These are phyloP conservation scores for Neolamprologus sp. DNA, from an alignment of 2,113 vertebrate genomes.

Conservation along the genomic window DNA sequence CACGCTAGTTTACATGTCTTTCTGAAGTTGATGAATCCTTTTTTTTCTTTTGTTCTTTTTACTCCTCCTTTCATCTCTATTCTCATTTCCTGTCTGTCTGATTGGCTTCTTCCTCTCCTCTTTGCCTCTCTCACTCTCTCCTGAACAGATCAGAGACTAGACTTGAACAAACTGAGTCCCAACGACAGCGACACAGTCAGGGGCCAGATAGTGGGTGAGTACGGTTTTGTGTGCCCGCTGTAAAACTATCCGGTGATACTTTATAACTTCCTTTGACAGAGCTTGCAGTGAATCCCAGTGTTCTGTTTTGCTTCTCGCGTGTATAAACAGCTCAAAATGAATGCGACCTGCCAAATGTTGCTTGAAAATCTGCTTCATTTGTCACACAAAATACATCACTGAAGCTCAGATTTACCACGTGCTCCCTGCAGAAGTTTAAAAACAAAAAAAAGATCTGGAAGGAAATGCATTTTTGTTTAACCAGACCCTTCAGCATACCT, in stretches of 20 bases:
- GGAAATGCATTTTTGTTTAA: not conserved
- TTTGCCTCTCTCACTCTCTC: not conserved
- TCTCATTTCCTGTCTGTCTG: constrained; percentile 16
- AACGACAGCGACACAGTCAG: constrained; percentile 97
- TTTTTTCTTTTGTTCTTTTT: not conserved
- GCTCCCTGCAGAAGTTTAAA: not conserved
- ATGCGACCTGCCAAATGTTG: not conserved
- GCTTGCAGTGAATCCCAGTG: not conserved
- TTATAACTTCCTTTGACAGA: not conserved
- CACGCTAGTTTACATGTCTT: constrained; percentile 16
- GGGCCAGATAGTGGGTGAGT: constrained; percentile 97
- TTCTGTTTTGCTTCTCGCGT: not conserved
- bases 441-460: not conserved
- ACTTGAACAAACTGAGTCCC: constrained; percentile 95
- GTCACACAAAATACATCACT: not conserved
- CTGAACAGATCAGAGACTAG: constrained; percentile 89
- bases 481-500: not conserved
- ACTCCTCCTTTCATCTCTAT: not conserved
- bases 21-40: constrained; percentile 5
- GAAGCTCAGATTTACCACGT: not conserved
- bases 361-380: not conserved
- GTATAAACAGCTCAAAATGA: not conserved
- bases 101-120: not conserved
- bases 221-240: not conserved
- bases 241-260: not conserved